phyloP scores from a whole-genome alignment of 2,888 invertebrate species.

The Eupithecia vulgata region DNA sequence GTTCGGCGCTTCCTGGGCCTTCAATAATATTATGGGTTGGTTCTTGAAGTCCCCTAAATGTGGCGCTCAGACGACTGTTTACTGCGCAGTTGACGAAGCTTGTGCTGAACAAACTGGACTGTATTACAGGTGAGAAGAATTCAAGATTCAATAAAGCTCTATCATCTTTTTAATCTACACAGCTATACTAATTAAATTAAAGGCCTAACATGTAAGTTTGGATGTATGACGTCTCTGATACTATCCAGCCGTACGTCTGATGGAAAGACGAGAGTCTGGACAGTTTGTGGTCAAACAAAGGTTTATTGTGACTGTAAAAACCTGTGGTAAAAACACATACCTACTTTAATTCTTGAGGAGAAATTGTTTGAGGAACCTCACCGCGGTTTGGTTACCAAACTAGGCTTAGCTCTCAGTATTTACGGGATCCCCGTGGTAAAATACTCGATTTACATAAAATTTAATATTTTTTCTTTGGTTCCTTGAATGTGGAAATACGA shows the following conservation, averaged over 20 bases:
- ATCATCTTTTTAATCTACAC: background rate
- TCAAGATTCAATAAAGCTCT: conserved; percentile 35
- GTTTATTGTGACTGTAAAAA: background rate
- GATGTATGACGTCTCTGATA: background rate
- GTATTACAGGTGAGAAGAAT: conserved; percentile 73
- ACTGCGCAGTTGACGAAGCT: conserved; percentile 87
- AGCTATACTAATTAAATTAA: background rate
- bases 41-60: conserved; percentile 85
- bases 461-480: no score
- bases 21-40: conserved; percentile 60
- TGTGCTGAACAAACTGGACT: conserved; percentile 83
- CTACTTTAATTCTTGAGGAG: no score
- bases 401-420: no score
- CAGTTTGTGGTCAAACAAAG: background rate
- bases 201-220: background rate
- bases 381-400: no score
- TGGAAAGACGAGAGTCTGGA: background rate
- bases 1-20: conserved; percentile 61
- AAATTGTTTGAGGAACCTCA: no score
- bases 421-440: no score
- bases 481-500: no score
- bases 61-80: conserved; percentile 90
- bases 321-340: no score
- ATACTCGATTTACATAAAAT: no score
- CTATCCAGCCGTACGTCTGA: background rate